phyloP scores from a whole-genome alignment of 2,797 vertebrate species.

The Sebastes wilsoni region DNA sequence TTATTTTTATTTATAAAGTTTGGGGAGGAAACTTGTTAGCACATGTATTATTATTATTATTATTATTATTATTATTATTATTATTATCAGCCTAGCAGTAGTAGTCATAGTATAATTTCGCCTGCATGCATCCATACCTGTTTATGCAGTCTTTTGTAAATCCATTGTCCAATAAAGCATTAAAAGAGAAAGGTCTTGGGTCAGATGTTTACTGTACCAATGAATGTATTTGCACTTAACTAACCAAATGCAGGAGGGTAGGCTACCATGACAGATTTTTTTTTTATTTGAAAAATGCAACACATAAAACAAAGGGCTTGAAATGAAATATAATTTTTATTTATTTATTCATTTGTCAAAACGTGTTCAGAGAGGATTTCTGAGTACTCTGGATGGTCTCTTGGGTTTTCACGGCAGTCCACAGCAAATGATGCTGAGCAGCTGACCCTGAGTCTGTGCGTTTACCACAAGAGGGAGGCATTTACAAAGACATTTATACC shows the following conservation, averaged over 20 bases:
- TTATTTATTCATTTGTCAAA: neutral
- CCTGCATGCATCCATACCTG: neutral
- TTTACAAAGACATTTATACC: constrained; percentile 47
- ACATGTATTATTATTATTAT: neutral
- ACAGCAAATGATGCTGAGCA: neutral
- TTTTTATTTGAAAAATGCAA: neutral
- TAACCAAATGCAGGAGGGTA: too few relatives aligned
- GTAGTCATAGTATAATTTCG: neutral
- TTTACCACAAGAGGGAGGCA: constrained; percentile 72
- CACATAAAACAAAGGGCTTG: neutral
- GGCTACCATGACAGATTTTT: neutral
- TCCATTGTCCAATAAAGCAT: neutral
- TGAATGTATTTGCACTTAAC: neutral
- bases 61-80: neutral
- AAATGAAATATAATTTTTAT: neutral
- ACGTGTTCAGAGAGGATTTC: neutral
- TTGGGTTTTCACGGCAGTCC: neutral
- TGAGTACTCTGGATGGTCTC: neutral
- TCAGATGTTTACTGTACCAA: neutral
- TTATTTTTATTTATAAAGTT: too few relatives aligned
- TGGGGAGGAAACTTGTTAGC: too few relatives aligned
- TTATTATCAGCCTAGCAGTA: neutral
- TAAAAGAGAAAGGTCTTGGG: neutral
- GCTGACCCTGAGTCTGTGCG: neutral
- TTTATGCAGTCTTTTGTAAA: neutral